phyloP scores from a whole-genome alignment of 2,888 invertebrate genomes.

The Tinea semifulvella region DNA sequence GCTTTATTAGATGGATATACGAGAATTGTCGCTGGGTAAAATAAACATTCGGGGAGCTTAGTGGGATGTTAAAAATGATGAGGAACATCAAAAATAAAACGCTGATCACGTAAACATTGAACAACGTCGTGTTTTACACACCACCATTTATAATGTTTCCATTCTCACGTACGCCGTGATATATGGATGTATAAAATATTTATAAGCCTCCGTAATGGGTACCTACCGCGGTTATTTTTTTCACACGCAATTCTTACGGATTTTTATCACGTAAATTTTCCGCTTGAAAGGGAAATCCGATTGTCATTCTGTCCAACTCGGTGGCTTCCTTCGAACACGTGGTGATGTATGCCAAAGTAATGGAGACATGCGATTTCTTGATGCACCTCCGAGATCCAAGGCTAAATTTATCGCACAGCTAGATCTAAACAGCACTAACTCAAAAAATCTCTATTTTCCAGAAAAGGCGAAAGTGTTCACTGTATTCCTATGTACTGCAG shows the following conservation, averaged over 20 bases:
- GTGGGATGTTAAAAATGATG: no score
- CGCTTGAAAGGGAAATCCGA: conserved; percentile 63
- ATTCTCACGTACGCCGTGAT: conserved; percentile 57
- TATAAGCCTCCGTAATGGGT: conserved; percentile 54
- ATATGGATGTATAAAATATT: conserved; percentile 48
- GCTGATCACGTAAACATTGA: conserved; percentile 5
- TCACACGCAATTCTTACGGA: conserved; percentile 60
- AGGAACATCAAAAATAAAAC: conserved; percentile 17
- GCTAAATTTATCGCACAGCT: no score
- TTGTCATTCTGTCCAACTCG: conserved; percentile 55
- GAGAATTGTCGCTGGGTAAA: no score
- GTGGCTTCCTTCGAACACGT: conserved; percentile 61
- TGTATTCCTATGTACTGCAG: no score
- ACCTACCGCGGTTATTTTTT: conserved; percentile 63
- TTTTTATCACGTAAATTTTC: conserved; percentile 66
- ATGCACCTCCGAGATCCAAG: no score
- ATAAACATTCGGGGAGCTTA: no score
- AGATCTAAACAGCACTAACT: no score
- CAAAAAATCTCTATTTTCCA: no score
- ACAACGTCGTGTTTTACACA: conserved; percentile 3
- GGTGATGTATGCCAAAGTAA: no score
- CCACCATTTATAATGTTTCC: conserved; percentile 48
- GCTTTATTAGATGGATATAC: no score
- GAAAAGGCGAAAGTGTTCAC: no score
- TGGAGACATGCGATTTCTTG: no score